These are phyloP conservation scores for Amphibalanus amphitrite DNA, from an alignment of 1,140 invertebrate species.

Conservation along the genomic window DNA sequence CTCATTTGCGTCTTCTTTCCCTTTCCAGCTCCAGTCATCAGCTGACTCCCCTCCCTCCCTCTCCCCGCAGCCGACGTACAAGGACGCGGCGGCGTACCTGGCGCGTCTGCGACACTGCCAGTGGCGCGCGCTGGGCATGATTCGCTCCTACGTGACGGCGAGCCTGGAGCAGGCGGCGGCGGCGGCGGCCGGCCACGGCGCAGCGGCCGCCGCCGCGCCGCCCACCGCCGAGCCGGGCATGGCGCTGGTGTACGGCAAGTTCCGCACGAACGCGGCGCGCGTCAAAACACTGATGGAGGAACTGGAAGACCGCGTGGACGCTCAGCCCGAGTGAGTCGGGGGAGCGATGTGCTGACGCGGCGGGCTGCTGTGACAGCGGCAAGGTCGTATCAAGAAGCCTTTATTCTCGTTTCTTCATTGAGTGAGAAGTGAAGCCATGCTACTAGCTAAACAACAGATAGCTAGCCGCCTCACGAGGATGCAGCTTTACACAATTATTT, in stretches of 20 bases:
- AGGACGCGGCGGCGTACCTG: slow-evolving; percentile 49
- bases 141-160: slow-evolving; percentile 19
- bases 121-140: slow-evolving; percentile 18
- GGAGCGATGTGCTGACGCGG: too few relatives aligned
- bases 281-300: slow-evolving; percentile 33
- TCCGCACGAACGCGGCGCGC: slow-evolving; percentile 30
- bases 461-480: too few relatives aligned
- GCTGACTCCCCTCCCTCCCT: too few relatives aligned
- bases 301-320: slow-evolving; percentile 25
- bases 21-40: too few relatives aligned
- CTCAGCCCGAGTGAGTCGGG: not conserved
- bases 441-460: too few relatives aligned
- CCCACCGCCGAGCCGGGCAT: slow-evolving; percentile 12
- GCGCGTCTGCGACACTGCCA: slow-evolving; percentile 22
- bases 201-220: not conserved
- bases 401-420: too few relatives aligned
- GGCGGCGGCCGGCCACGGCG: not conserved
- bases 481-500: too few relatives aligned
- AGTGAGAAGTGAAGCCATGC: too few relatives aligned
- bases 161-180: not conserved
- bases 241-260: slow-evolving; percentile 36
- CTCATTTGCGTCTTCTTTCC: too few relatives aligned
- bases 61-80: slow-evolving; percentile 40
- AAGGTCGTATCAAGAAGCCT: too few relatives aligned
- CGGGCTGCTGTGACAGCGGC: too few relatives aligned